phyloP scores from a whole-genome alignment of 2,888 invertebrate genomes.

The Orchestes rusci region DNA sequence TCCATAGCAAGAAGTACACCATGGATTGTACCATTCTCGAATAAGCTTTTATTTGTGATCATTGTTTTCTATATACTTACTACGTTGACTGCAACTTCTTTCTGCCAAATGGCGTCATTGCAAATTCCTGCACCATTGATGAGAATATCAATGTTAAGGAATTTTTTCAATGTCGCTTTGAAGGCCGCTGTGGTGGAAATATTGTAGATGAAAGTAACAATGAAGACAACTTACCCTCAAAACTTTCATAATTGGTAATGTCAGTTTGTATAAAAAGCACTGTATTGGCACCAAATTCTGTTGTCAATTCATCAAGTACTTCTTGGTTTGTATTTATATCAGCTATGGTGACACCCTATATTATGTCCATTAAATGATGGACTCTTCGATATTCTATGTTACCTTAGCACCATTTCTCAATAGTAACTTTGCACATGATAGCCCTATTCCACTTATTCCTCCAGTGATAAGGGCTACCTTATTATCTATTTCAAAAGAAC shows the following conservation, averaged over 20 bases:
- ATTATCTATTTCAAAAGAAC: no score
- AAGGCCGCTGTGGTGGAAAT: no score
- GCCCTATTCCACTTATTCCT: no score
- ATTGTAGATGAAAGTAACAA: no score
- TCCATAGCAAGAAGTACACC: slow-evolving; percentile 15
- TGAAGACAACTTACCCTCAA: slow-evolving; percentile 29
- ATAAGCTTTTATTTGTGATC: background rate
- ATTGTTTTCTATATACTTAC: no score
- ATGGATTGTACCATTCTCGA: slow-evolving; percentile 14
- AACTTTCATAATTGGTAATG: slow-evolving; percentile 23
- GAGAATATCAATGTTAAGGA: slow-evolving; percentile 10
- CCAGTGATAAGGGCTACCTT: no score
- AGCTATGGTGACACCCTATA: slow-evolving; percentile 29
- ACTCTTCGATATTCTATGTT: no score
- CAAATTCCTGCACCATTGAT: slow-evolving; percentile 15
- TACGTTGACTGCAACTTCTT: slow-evolving; percentile 10
- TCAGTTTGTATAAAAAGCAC: slow-evolving; percentile 30
- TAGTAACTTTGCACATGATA: no score
- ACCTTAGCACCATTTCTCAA: no score
- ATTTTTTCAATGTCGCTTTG: no score
- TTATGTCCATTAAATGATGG: no score
- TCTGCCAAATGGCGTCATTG: slow-evolving; percentile 12
- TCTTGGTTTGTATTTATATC: slow-evolving; percentile 23
- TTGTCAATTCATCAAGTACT: slow-evolving; percentile 24
- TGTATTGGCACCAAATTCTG: slow-evolving; percentile 28